Conservation (phyloP, 2,113 vertebrate species). For the Haemorhous mexicanus region DNA sequence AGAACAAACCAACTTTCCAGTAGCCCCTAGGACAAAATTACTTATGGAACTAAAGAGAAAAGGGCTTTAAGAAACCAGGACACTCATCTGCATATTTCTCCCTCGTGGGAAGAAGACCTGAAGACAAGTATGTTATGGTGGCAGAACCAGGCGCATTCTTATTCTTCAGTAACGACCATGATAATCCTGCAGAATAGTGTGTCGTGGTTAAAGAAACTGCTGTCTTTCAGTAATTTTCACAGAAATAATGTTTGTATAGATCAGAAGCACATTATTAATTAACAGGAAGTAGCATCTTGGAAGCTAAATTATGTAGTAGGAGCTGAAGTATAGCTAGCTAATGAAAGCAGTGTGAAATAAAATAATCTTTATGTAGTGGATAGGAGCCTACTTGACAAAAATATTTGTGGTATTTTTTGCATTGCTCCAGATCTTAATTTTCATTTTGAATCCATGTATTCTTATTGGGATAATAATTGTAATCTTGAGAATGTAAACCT, state of each 20-base stretch:
- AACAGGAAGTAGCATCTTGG: neutral
- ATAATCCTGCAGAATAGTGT: neutral
- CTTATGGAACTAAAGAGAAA: neutral
- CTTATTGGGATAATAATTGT: neutral
- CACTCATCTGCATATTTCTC: conserved; percentile 18
- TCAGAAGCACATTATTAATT: conserved; percentile 24
- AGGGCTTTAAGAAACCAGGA: neutral
- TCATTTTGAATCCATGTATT: neutral
- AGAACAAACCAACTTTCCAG: neutral
- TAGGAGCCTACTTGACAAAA: neutral
- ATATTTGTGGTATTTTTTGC: neutral
- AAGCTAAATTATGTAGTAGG: neutral
- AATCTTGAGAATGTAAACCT: conserved; percentile 1
- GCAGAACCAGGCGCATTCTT: neutral
- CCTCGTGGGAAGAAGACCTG: neutral
- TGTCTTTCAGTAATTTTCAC: neutral
- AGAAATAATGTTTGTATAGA: conserved; percentile 5
- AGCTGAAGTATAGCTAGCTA: neutral
- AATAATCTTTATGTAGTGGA: neutral
- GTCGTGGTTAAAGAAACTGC: neutral
- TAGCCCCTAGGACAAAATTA: neutral
- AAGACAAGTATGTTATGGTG: neutral
- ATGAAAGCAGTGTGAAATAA: neutral
- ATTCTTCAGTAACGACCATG: neutral
- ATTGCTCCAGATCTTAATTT: neutral